Conservation (phyloP, 2,113 vertebrate species). For the Hippocampus abdominalis region DNA sequence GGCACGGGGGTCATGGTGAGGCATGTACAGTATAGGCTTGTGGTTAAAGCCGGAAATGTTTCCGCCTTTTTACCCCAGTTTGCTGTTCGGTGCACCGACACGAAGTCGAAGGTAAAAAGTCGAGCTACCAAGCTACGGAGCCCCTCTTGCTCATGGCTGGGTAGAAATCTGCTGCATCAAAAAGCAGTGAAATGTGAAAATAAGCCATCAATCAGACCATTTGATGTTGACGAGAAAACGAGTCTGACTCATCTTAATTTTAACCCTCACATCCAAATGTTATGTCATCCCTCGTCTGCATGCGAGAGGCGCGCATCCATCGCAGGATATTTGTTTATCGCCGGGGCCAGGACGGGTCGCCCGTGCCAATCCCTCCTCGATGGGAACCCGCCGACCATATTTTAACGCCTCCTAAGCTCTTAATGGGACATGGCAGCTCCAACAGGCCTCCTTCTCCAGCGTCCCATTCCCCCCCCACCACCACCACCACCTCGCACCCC, state of each 20-base stretch:
- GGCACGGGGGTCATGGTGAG: conserved; percentile 12
- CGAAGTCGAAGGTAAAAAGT: neutral
- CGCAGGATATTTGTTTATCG: conserved; percentile 56
- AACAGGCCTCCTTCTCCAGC: conserved; percentile 11
- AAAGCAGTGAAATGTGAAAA: neutral
- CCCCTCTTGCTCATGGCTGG: too few species aligned
- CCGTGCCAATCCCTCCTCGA: conserved; percentile 27
- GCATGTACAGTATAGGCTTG: conserved; percentile 4
- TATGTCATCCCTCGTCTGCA: conserved; percentile 46
- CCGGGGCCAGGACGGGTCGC: conserved; percentile 36
- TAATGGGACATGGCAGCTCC: conserved; percentile 42
- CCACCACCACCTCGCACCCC: neutral
- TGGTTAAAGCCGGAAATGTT: neutral
- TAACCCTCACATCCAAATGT: conserved; percentile 57
- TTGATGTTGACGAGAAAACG: neutral
- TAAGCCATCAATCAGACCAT: neutral
- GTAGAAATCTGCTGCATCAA: too few species aligned
- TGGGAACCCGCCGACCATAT: conserved; percentile 40
- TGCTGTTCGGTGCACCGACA: neutral
- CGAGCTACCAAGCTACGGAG: neutral
- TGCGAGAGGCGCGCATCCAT: conserved; percentile 39
- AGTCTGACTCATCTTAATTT: neutral
- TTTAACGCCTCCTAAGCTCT: conserved; percentile 47
- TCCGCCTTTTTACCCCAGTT: neutral
- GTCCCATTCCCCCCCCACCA: conserved; percentile 7